A percentile compares a stretch with the other conserved stretches of the same genome.
phyloP scores from a whole-genome alignment of 92 coral and sea anemone genomes.

The Bergia puertoricense region DNA sequence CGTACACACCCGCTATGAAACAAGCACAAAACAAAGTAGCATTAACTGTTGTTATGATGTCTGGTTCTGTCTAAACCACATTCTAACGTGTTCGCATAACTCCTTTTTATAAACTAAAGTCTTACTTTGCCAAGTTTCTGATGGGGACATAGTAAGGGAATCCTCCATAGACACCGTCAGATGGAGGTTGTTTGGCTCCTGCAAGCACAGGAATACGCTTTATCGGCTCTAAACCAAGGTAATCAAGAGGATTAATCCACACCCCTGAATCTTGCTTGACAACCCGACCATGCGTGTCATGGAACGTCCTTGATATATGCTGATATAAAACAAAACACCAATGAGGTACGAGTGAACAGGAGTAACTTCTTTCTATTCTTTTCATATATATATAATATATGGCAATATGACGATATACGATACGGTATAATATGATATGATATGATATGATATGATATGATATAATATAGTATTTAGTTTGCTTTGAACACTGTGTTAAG shows the following conservation, averaged over 20 bases:
- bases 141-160: constrained; percentile 94
- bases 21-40: no score
- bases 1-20: no score
- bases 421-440: no score
- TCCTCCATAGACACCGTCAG: constrained; percentile 90
- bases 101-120: neutral
- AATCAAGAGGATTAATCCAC: constrained; percentile 91
- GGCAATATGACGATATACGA: no score
- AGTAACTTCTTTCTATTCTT: neutral
- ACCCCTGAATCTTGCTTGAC: constrained; percentile 78
- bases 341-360: neutral
- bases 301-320: constrained; percentile 89
- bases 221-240: constrained; percentile 72
- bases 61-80: no score
- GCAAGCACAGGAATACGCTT: constrained; percentile 64
- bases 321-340: constrained; percentile 1
- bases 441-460: no score
- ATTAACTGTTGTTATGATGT: no score
- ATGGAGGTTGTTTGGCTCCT: constrained; percentile 58
- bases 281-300: constrained; percentile 69
- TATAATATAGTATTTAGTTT: no score
- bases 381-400: no score
- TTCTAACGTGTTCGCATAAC: no score
- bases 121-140: constrained; percentile 73
- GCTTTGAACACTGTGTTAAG: no score